Evolutionary conservation across 1,140 invertebrate genomes (phyloP).

Genomic region (Drosophila pruinosa): DNA sequence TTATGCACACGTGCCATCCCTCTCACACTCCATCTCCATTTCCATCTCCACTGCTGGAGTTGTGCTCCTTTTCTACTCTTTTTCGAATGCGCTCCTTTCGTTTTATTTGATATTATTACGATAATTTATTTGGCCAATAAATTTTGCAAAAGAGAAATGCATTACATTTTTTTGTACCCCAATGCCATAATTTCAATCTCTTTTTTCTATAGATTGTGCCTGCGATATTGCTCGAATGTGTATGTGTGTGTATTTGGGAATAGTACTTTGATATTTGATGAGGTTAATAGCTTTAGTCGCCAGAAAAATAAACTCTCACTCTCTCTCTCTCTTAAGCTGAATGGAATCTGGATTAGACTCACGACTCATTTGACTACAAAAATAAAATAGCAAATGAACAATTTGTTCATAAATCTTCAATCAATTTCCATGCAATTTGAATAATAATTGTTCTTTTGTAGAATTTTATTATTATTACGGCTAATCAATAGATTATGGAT

Average conservation of each 20-base stretch:
- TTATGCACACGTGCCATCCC: slow-evolving; percentile 34
- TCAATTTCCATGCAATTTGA: slow-evolving; percentile 59
- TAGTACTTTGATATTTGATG: background rate
- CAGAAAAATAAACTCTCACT: background rate
- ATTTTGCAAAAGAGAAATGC: slow-evolving; percentile 72
- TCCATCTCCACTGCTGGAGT: background rate
- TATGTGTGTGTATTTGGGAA: slow-evolving; percentile 3
- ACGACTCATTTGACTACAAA: slow-evolving; percentile 36
- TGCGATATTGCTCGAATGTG: slow-evolving; percentile 7
- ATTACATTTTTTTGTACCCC: slow-evolving; percentile 62
- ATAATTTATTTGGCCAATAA: slow-evolving; percentile 80
- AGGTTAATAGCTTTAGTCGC: background rate
- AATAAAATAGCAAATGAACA: slow-evolving; percentile 27
- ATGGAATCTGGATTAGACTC: background rate
- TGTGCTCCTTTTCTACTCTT: background rate
- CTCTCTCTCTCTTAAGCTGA: background rate
- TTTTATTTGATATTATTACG: slow-evolving; percentile 80
- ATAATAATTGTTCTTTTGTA: slow-evolving; percentile 2
- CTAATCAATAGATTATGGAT: background rate
- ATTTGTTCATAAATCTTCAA: slow-evolving; percentile 53
- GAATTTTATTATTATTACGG: slow-evolving; percentile 34
- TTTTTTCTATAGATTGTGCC: slow-evolving; percentile 33
- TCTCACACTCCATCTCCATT: background rate
- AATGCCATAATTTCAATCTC: slow-evolving; percentile 73
- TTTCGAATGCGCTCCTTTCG: slow-evolving; percentile 39